Evolutionary conservation across 2,888 invertebrate genomes (phyloP).

Genomic region (Hesperia comma): DNA sequence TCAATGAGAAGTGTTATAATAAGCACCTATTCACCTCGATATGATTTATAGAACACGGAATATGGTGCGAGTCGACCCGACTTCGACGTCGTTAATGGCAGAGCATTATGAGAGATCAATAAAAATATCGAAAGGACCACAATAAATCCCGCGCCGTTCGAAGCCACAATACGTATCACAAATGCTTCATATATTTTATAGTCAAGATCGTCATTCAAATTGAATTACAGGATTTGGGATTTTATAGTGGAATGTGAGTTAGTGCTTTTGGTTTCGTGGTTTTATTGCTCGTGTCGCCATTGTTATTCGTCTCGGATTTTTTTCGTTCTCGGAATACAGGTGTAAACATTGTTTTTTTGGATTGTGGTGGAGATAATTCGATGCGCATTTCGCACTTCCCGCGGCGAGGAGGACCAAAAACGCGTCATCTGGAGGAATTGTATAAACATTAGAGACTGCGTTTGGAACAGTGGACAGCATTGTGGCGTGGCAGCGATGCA

Average conservation of each 20-base stretch:
- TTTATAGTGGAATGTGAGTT: constrained; percentile 50
- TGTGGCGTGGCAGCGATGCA: constrained; percentile 51
- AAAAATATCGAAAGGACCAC: constrained; percentile 64
- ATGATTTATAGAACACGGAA: constrained; percentile 66
- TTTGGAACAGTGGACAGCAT: constrained; percentile 43
- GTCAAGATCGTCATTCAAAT: constrained; percentile 59
- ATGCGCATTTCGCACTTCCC: constrained; percentile 68
- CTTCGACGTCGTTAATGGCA: constrained; percentile 53
- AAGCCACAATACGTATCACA: constrained; percentile 46
- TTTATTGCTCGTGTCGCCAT: constrained; percentile 7
- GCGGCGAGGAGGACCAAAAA: constrained; percentile 59
- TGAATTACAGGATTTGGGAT: constrained; percentile 58
- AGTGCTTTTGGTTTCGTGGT: not conserved
- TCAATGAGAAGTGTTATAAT: constrained; percentile 57
- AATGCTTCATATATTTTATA: constrained; percentile 59
- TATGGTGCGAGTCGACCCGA: constrained; percentile 61
- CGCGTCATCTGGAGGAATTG: constrained; percentile 51
- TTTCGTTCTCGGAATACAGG: constrained; percentile 30
- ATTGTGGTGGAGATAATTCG: constrained; percentile 46
- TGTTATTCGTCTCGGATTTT: constrained; percentile 25
- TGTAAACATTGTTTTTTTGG: constrained; percentile 47
- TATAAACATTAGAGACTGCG: constrained; percentile 55
- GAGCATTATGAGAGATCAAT: constrained; percentile 70
- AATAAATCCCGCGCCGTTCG: constrained; percentile 55
- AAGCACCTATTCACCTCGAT: constrained; percentile 57